Evolutionary conservation across 2,113 vertebrate genomes (phyloP), one percentile per base, ranked within the genome.

Genomic region (Ardeotis arabs): DNA sequence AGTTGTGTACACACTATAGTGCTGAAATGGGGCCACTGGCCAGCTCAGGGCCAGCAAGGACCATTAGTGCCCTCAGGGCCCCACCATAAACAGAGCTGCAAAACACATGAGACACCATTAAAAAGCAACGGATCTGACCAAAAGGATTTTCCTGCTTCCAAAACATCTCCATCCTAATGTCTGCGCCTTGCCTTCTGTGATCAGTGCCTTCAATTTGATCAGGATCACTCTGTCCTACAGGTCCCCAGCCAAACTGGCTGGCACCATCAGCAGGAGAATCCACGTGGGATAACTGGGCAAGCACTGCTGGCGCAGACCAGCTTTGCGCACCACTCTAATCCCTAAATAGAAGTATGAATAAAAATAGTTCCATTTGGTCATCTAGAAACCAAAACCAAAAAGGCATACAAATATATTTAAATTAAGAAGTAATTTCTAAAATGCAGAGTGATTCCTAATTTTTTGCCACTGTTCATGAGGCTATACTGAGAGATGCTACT

Each of bases 1-100:
- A 52, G 58, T 0, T 31, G 16, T 8, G 21, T 37, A 28, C 9
- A 6, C 3, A 1, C 0, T 23, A 1, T 0, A 56, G 79, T 17
- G 19, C n/a, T 88, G 85, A 66, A 37, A 50, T 29, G 35, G n/a
- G 21, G n/a, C 22, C 72, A 33, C 39, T 64, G 69, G 20, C 15
- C 24, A 24, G 75, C 39, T 53, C 55, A 17, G 47, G 50, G 33
- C 49, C 56, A 55, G 49, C 52, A 52, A 59, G 29, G 33, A n/a
- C 35, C 39, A 37, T 4, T 25, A 63, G 19, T 4, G 9, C n/a
- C 45, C n/a, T 50, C 69, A 21, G 21, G 16, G 5, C 18, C 45
- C 16, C 1, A 1, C 28, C 12, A 28, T 8, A 44, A 35, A 9
- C 6, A 13, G 50, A 80, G 68, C 59, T 86, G 33, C 47, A 75